Evolutionary conservation across 2,888 invertebrate species (phyloP), one percentile per base, ranked within the genome.

Genomic region (Elegia similella): DNA sequence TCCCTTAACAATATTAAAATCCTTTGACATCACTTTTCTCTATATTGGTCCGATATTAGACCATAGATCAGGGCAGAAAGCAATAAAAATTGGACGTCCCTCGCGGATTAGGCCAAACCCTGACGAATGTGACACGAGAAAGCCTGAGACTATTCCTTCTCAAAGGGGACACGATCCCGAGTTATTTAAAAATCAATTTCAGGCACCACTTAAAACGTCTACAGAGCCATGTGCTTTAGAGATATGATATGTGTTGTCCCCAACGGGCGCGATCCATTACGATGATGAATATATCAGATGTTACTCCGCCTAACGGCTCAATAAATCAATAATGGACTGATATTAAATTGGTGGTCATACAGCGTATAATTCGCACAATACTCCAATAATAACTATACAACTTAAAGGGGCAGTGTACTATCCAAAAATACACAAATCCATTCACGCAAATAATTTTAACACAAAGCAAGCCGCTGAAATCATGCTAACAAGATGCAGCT

Each of bases 401-500:
- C 71, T 67, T 72, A 69, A 76, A 75, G 76, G 60, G 74, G 76
- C 68, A 62, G 63, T 67, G 68, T 70, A 76, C 75, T 74, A 72
- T 66, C 70, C 78, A 67, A 75, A 77, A 71, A 67, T 76, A 80
- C 71, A 77, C 68, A 74, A 68, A 78, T 63, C 73, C 78, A 84
- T 84, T 86, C 80, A 83, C 73, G 86, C 84, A 84, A 84, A 88
- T 87, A 85, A 88, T 88, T 83, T 80, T 70, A 81, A 85, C 78
- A 87, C 81, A 89, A 88, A 84, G 78, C 76, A 67, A 73, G 72
- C 76, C 71, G 70, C 78, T 82, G 80, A 80, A 84, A 82, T 74
- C 72, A 70, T 75, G 78, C 80, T 91, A 91, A 91, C 91, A 88
- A 91, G 91, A 86, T 77, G 86, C 91, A 91, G 91, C 91, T 91